Conservation (phyloP, 2,797 vertebrate genomes). For the Mormyrus hasselquistii region DNA sequence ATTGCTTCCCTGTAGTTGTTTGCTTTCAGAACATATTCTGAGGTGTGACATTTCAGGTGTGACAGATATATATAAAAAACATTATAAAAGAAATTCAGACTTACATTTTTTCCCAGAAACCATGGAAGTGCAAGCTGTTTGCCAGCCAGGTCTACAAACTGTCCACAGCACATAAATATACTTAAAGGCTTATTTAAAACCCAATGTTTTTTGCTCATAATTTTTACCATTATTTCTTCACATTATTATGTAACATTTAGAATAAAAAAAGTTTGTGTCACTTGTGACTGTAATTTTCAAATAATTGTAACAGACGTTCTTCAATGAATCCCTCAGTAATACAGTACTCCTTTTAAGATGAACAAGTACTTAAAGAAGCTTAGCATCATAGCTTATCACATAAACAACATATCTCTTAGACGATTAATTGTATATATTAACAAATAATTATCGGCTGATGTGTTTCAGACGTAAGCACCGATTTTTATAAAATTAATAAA, state of each 20-base stretch:
- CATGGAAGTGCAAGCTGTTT: background rate
- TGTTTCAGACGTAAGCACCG: background rate
- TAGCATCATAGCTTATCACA: background rate
- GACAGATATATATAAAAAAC: background rate
- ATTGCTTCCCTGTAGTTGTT: slow-evolving; percentile 3
- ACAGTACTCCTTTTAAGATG: background rate
- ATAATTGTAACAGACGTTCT: background rate
- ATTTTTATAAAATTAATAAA: background rate
- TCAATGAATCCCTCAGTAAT: background rate
- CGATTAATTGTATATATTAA: background rate
- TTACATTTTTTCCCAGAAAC: background rate
- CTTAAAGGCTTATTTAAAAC: background rate
- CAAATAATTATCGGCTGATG: background rate
- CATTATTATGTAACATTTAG: background rate
- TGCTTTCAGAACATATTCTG: background rate
- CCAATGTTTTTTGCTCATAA: background rate
- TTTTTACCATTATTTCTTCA: background rate
- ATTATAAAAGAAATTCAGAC: background rate
- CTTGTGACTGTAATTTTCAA: background rate
- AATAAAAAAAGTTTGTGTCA: background rate
- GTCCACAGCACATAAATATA: background rate
- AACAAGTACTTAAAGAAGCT: background rate
- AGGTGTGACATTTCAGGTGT: background rate
- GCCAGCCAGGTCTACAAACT: background rate
- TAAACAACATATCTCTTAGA: background rate